Percentiles rank a stretch among this genome's conserved stretches.
These are phyloP conservation scores for Clistopyga incitator DNA, from an alignment of 2,888 invertebrate genomes.

Conservation along the genomic window DNA sequence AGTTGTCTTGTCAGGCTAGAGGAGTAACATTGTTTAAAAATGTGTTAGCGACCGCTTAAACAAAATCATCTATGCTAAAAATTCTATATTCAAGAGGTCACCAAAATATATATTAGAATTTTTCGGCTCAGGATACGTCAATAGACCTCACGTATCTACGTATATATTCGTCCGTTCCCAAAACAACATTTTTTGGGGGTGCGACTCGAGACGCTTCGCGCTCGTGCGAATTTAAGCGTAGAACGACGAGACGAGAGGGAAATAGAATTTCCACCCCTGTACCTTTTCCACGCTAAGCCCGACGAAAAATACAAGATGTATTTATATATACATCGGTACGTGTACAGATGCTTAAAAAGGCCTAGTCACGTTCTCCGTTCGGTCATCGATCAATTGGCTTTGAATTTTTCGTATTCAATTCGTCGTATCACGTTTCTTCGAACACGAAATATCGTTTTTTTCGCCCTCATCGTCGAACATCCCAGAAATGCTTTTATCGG, in stretches of 20 bases:
- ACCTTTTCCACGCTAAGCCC: conserved; percentile 65
- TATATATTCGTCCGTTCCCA: conserved; percentile 66
- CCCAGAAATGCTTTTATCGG: conserved; percentile 52
- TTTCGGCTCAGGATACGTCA: too few species aligned
- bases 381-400: conserved; percentile 77
- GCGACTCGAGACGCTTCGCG: conserved; percentile 19
- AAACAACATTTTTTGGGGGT: conserved; percentile 73
- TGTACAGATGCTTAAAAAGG: conserved; percentile 70
- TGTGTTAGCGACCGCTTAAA: too few species aligned
- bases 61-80: too few species aligned
- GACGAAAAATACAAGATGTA: conserved; percentile 17
- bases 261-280: conserved; percentile 80
- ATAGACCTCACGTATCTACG: conserved; percentile 56
- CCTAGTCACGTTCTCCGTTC: conserved; percentile 79
- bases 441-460: conserved; percentile 60
- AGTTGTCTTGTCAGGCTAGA: too few species aligned
- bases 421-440: conserved; percentile 57
- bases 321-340: conserved; percentile 1
- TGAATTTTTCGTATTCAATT: conserved; percentile 67
- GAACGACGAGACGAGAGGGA: conserved; percentile 73
- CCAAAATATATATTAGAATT: too few species aligned
- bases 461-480: conserved; percentile 27
- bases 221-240: conserved; percentile 10
- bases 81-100: too few species aligned
- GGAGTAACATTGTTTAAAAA: too few species aligned